Base-by-base conservation (phyloP, 2,888 invertebrate genomes). In the Hesperia comma region DNA sequence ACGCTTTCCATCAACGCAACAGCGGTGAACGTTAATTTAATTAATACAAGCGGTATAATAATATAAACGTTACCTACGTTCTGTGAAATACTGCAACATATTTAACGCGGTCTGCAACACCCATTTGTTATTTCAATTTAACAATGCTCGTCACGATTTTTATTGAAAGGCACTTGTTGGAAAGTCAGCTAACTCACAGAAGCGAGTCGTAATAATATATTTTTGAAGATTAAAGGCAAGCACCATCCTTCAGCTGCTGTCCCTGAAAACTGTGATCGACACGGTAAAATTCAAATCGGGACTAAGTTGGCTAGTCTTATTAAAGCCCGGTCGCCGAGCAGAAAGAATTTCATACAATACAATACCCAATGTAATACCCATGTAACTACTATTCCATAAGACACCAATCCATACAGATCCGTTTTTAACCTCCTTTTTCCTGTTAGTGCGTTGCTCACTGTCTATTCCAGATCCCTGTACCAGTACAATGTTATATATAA, bases 21-120 rank as follows among this genome's bases (percentile, higher is more conserved):
- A 37, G 8, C 33, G 10, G 10, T 33, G 33, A 6, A 33, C 33
- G 15, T 17, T 46, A 15, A 46, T 19, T 19, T 49, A 19, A 15
- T 19, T 19, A 19, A 49, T 49, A 49, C 19, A 49, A 49, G 5
- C 10, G 2, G 19, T 49, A 49, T n/a, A 19, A 19, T 19, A 19
- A 19, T 49, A 49, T 19, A 10, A 12, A 19, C 12, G 3, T 15
- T 49, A 49, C 49, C 8, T 49, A 32, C 49, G 37, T 19, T 19
- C 41, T 58, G 58, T 58, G 54, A 53, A 57, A 58, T 62, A 68
- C 58, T 62, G 49, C 60, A 33, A 43, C 57, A 63, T 64, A 68
- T 70, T 63, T 58, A 67, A 71, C 68, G 67, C 63, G 66, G 61
- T 76, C 72, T 78, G 75, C 75, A 49, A 15, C 37, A 56, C 43